Base-by-base conservation (phyloP, 1,140 invertebrate species). In the Saccostrea glomerata region DNA sequence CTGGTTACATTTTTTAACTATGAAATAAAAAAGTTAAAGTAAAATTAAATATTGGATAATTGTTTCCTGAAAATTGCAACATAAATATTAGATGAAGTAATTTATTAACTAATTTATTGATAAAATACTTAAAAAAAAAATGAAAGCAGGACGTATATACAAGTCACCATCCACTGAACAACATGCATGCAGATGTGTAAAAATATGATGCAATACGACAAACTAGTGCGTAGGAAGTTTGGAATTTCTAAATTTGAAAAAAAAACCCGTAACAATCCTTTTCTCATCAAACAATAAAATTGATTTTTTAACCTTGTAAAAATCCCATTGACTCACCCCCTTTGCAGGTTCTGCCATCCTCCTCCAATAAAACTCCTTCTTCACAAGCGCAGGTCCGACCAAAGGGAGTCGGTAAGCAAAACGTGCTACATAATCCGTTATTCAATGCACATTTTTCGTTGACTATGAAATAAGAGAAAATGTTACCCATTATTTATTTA, bases 391-490 rank as follows among this genome's bases (percentile, higher is more conserved):
- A 85, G 12, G 60, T 66, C 36, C 84, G 23, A 30, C 84, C 84
- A 30, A 63, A 60, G 0, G 84, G 84, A 40, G 84, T 63, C 15
- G 84, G 84, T 85, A 85, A 40, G 66, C 84, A 85, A 63, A 85
- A 63, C 13, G 56, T 66, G n/a, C 84, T 85, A 85, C 84, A 85
- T 12, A 85, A 58, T 30, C 84, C 84, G n/a, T 85, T 85, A 63
- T 66, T 66, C 4, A 63, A 30, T 12, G 56, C 56, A 63, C 84
- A 85, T 13, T 63, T 60, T 66, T 85, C 58, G 20, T 85, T 60
- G 25, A 85, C 84, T 85, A 58, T 13, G 15, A 30, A 77, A 15
- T 13, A 30, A 0, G 36, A 13, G 12, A 25, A 25, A 4, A 77
- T 11, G 15, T 36, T 15, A 11, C 30, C 17, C 0, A n/a, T 63